A percentile compares a stretch with the other conserved stretches of the same genome.
These are phyloP conservation scores for Megaustenia siamemsis DNA, from an alignment of 2,888 invertebrate species.

Conservation along the genomic window DNA sequence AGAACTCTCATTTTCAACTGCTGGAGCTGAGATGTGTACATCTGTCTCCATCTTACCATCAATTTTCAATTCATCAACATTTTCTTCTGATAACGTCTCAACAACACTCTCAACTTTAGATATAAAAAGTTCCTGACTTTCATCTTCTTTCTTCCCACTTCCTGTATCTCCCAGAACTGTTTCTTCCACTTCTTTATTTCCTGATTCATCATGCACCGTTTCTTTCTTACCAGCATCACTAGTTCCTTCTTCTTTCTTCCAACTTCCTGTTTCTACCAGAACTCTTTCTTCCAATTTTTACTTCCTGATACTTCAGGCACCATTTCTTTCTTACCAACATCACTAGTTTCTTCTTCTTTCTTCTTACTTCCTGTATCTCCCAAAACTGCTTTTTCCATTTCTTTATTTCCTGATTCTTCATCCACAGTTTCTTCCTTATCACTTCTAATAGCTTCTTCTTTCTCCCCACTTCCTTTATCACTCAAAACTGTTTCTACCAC, in stretches of 20 bases:
- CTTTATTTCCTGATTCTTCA: not conserved
- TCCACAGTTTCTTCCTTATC: not conserved
- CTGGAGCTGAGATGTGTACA: not conserved
- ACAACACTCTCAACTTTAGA: constrained; percentile 10
- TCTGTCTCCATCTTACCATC: constrained; percentile 10
- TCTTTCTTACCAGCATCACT: too few species aligned
- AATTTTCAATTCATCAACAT: not conserved
- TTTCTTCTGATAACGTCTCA: not conserved
- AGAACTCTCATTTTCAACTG: not conserved
- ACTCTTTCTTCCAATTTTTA: too few species aligned
- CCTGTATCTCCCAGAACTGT: not conserved
- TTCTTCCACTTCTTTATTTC: too few species aligned
- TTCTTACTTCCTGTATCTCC: not conserved
- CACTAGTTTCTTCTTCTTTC: not conserved
- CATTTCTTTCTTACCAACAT: not conserved
- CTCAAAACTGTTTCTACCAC: not conserved
- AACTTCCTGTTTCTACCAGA: too few species aligned
- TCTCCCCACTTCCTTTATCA: not conserved
- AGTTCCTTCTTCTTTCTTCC: too few species aligned
- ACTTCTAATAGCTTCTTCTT: not conserved
- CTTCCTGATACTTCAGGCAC: too few species aligned
- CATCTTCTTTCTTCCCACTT: not conserved
- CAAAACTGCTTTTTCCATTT: not conserved
- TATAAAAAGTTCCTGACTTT: not conserved
- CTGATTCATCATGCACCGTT: too few species aligned